phyloP scores from a whole-genome alignment of 2,888 invertebrate species.

The Augiades crinisus region DNA sequence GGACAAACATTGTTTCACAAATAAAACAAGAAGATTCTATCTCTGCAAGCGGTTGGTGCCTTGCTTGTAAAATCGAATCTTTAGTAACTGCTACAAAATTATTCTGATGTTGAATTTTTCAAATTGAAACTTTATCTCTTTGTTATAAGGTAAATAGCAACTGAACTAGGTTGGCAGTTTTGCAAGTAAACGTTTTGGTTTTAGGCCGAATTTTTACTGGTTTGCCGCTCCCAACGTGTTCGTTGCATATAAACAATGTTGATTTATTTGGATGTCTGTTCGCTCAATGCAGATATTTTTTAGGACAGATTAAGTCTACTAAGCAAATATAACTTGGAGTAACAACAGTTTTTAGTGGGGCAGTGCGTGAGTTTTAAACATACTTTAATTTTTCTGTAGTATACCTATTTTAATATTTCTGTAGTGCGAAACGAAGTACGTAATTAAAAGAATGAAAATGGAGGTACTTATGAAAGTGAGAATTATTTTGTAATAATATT shows the following conservation, averaged over 20 bases:
- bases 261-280: slow-evolving; percentile 53
- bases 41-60: slow-evolving; percentile 45
- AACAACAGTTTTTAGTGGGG: too few relatives aligned
- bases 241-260: slow-evolving; percentile 52
- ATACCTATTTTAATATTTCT: too few relatives aligned
- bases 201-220: slow-evolving; percentile 60
- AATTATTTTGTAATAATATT: too few relatives aligned
- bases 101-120: not conserved
- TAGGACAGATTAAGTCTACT: too few relatives aligned
- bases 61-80: slow-evolving; percentile 55
- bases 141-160: slow-evolving; percentile 12
- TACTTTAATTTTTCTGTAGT: too few relatives aligned
- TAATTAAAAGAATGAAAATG: too few relatives aligned
- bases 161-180: slow-evolving; percentile 44
- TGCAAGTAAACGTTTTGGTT: slow-evolving; percentile 59
- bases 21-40: slow-evolving; percentile 47
- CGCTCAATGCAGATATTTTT: slow-evolving; percentile 20
- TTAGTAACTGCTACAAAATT: slow-evolving; percentile 38
- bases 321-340: too few relatives aligned
- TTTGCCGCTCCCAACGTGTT: slow-evolving; percentile 46
- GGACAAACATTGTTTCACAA: slow-evolving; percentile 41
- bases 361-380: too few relatives aligned
- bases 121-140: slow-evolving; percentile 28
- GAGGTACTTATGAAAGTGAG: too few relatives aligned
- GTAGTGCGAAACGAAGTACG: too few relatives aligned